These are phyloP conservation scores for Aphelocoma californica DNA, from an alignment of 2,797 vertebrate genomes.

Conservation along the genomic window DNA sequence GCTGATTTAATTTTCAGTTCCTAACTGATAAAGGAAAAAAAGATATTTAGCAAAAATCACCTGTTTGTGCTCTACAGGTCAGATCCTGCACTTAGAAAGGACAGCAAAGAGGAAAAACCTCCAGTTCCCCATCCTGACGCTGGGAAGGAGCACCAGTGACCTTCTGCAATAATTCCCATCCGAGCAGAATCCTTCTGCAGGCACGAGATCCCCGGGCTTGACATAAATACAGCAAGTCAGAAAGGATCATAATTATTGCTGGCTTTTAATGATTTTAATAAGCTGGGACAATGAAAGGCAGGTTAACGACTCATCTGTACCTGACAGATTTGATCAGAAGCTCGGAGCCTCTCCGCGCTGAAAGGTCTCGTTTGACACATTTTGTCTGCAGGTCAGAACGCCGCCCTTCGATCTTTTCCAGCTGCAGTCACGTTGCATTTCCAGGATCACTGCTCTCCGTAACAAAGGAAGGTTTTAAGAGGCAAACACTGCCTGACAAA, in stretches of 20 bases:
- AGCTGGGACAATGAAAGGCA: neutral
- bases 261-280: neutral
- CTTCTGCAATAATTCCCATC: neutral
- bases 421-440: neutral
- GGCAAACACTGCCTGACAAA: neutral
- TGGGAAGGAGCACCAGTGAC: neutral
- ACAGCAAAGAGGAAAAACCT: neutral
- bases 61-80: neutral
- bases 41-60: neutral
- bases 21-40: neutral
- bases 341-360: neutral
- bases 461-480: neutral
- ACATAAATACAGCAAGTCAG: neutral
- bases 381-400: neutral
- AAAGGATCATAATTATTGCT: neutral
- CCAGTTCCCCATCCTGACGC: rapidly evolving
- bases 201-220: neutral
- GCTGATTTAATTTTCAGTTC: neutral
- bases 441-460: neutral
- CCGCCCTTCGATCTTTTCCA: neutral
- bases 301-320: neutral
- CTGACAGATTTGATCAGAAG: constrained; percentile 9
- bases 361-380: constrained; percentile 17
- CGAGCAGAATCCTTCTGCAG: neutral
- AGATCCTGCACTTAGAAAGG: neutral